Evolutionary conservation across 2,113 vertebrate species (phyloP), one percentile per base, ranked within the genome.

Genomic region (Montifringilla adamsi): DNA sequence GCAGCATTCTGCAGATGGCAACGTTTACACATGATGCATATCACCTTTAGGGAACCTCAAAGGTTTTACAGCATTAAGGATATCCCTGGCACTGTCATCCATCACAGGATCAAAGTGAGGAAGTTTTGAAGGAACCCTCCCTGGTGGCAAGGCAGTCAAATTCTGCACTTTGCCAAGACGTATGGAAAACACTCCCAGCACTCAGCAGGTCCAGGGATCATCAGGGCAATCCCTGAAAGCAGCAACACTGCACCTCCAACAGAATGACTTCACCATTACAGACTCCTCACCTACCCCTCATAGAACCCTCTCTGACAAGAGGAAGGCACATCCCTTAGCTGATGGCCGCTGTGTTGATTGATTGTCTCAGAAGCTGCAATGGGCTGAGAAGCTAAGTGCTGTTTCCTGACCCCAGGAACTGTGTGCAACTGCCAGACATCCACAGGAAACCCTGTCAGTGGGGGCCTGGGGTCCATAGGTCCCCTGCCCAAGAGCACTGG

Each of bases 1-100:
- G 88, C 16, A 88, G 66, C 60, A 16, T 64, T 94, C 88, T 66
- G 90, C 95, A 96, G 94, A 95, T 93, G 95, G 93, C 86, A 89
- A 93, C 6, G 0, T 84, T 87, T 90, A 77, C 73, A 81, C 28
- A 78, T 31, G 84, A 92, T 39, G 86, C 46, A 22, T 81, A 72
- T 84, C 90, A 94, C 88, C 88, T 90, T 87, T 89, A 73, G 55
- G 44, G 50, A 95, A 77, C 68, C 90, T 44, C 77, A 59, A 43
- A 87, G 94, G 92, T 60, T 63, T 49, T 3, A 15, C 13, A 50
- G 80, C 9, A 0, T 81, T 82, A 83, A 58, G 21, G n/a, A 64
- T 1, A 11, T 56, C 79, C 44, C 60, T 11, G n/a, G 47, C 44
- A 77, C 52, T 13, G 33, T 33, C 85, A 90, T 90, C 44, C n/a